Conservation (phyloP, 2,888 invertebrate species). For the Dermolepida albohirtum region DNA sequence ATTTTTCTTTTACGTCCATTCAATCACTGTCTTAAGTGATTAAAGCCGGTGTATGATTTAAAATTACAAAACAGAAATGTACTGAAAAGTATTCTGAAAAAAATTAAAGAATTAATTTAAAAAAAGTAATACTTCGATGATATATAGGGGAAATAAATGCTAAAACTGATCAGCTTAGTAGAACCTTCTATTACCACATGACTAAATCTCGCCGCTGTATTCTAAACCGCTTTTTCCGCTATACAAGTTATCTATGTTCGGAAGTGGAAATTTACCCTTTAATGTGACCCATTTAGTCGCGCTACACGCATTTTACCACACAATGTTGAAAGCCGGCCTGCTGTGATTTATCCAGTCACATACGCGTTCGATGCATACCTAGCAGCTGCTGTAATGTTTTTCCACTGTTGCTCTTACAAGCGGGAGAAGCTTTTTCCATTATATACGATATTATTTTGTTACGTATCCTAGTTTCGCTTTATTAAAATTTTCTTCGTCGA, state of each 20-base stretch:
- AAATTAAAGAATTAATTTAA: no score
- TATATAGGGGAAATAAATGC: conserved; percentile 6
- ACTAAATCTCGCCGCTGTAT: conserved; percentile 25
- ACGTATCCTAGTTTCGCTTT: no score
- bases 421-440: conserved; percentile 3
- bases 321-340: conserved; percentile 20
- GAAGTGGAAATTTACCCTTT: conserved; percentile 35
- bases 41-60: no score
- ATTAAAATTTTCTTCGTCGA: no score
- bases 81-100: no score
- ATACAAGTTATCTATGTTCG: conserved; percentile 30
- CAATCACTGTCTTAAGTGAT: no score
- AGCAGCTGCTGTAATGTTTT: conserved; percentile 1
- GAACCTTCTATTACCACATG: conserved; percentile 14
- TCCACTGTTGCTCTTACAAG: conserved; percentile 12
- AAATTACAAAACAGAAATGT: no score
- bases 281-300: conserved; percentile 31
- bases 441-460: neutral
- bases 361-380: neutral
- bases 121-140: neutral
- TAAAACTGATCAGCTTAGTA: conserved; percentile 17
- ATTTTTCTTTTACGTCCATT: no score
- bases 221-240: conserved; percentile 31
- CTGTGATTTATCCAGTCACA: conserved; percentile 34
- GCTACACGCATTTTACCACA: conserved; percentile 29